phyloP scores from a whole-genome alignment of 2,888 invertebrate genomes.

The Agrochola lota region DNA sequence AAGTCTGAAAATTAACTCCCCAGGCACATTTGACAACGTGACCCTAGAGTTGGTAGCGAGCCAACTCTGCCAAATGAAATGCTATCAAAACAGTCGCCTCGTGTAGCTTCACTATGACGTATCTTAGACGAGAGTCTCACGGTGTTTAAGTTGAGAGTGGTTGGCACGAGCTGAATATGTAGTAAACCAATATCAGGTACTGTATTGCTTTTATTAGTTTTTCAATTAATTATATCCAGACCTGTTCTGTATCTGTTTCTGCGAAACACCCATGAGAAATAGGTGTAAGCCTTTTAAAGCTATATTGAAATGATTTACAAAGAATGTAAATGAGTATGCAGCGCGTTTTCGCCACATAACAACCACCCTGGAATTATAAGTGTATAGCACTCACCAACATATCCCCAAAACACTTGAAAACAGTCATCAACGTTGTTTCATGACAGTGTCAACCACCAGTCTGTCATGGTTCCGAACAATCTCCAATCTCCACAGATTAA shows the following conservation, averaged over 20 bases:
- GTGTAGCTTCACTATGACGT: constrained; percentile 44
- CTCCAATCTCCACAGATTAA: neutral
- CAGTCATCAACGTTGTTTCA: neutral
- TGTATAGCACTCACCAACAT: neutral
- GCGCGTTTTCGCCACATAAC: neutral
- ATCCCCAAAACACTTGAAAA: constrained; percentile 7
- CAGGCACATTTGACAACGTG: constrained; percentile 59
- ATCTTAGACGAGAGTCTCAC: constrained; percentile 35
- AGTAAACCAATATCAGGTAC: neutral
- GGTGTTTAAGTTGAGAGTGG: neutral
- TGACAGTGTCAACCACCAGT: constrained; percentile 2
- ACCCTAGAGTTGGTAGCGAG: constrained; percentile 48
- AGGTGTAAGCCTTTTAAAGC: neutral
- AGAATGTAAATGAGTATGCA: neutral
- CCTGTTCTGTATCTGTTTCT: neutral
- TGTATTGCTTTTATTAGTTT: neutral
- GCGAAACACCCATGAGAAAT: neutral
- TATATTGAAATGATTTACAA: neutral
- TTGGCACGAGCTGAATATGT: constrained; percentile 9
- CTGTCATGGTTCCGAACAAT: constrained; percentile 26
- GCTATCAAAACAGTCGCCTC: constrained; percentile 55
- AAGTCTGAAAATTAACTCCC: constrained; percentile 62
- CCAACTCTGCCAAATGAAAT: constrained; percentile 64
- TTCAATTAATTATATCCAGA: neutral
- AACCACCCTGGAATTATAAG: neutral